A percentile compares a stretch with the other conserved stretches of the same genome.
phyloP scores from a whole-genome alignment of 2,888 invertebrate species.

The Euzophera pinguis region DNA sequence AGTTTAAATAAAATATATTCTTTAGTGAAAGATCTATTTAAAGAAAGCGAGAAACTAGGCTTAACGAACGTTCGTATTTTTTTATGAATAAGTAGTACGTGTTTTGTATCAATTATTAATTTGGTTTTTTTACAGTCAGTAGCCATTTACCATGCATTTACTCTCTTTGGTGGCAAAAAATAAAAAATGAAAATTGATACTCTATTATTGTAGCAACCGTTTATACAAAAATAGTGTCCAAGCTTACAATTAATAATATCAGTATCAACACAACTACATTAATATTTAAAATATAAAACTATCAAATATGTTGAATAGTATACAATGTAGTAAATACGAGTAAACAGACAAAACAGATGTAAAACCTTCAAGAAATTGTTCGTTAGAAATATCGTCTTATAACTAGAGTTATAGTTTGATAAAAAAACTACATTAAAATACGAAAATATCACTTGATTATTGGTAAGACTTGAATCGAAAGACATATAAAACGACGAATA shows the following conservation, averaged over 20 bases:
- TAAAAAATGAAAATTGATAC: not conserved
- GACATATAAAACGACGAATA: slow-evolving; percentile 17
- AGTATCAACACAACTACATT: slow-evolving; percentile 21
- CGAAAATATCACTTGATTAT: slow-evolving; percentile 68
- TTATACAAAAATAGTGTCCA: slow-evolving; percentile 28
- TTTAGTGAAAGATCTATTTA: too few relatives aligned
- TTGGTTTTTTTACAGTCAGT: not conserved
- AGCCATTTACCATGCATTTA: not conserved
- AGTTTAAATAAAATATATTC: too few relatives aligned
- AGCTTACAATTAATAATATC: slow-evolving; percentile 23
- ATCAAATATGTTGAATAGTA: slow-evolving; percentile 28
- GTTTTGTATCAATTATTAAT: too few relatives aligned
- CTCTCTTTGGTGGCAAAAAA: not conserved
- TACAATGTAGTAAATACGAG: slow-evolving; percentile 35
- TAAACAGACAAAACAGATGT: slow-evolving; percentile 38
- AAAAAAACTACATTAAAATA: slow-evolving; percentile 50
- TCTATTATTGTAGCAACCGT: not conserved
- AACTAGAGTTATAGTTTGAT: slow-evolving; percentile 44
- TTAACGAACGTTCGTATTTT: too few relatives aligned
- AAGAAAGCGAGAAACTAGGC: too few relatives aligned
- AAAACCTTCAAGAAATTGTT: slow-evolving; percentile 45
- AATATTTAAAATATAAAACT: slow-evolving; percentile 29
- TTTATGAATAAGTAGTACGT: too few relatives aligned
- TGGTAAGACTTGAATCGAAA: slow-evolving; percentile 49
- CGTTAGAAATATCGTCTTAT: slow-evolving; percentile 61